Evolutionary conservation across 2,797 vertebrate species (phyloP), one percentile per base, ranked within the genome.

Genomic region (Sebastiscus albofasciatus): DNA sequence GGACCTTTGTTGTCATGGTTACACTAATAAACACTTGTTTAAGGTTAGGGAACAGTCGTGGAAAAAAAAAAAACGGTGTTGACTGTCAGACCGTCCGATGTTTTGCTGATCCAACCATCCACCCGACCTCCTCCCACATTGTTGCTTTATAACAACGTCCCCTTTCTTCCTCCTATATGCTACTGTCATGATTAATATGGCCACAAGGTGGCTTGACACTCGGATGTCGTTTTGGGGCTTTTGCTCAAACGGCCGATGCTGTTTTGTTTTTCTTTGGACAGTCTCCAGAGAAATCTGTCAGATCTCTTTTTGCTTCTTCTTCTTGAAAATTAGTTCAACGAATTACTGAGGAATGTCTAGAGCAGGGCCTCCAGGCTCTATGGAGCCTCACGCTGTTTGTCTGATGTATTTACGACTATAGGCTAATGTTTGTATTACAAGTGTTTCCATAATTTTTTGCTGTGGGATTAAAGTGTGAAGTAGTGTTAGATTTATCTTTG

Each of bases 321-420:
- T 70, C 70, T 76, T 10, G 7, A 46, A 66, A 82, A 80, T 91
- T 80, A 79, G 77, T 79, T 73, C 55, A 24, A 14, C 1, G 0
- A 70, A 62, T 46, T 79, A 77, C 39, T 4, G 56, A 6, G 0
- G 22, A 69, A 46, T 83, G 72, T 72, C 64, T 80, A 68, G 36
- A 76, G 64, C 64, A 61, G 36, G 42, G 9, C 33, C 31, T 59
- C 36, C 33, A 52, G 34, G 65, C 67, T 68, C 33, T 26, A 26
- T 33, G 29, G 56, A 34, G 58, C 61, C 56, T 77, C 20, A 14
- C 75, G 69, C 74, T 67, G 52, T 70, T 79, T 59, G 16, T 80
- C 34, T 78, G 83, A 87, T 75, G 65, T 80, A 81, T 88, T 88
- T 83, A 88, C 18, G 42, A 79, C 78, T 29, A 31, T 26, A 39